A percentile compares a stretch with the other conserved stretches of the same genome.
phyloP scores from a whole-genome alignment of 2,113 vertebrate genomes.

The Ardeotis arabs region DNA sequence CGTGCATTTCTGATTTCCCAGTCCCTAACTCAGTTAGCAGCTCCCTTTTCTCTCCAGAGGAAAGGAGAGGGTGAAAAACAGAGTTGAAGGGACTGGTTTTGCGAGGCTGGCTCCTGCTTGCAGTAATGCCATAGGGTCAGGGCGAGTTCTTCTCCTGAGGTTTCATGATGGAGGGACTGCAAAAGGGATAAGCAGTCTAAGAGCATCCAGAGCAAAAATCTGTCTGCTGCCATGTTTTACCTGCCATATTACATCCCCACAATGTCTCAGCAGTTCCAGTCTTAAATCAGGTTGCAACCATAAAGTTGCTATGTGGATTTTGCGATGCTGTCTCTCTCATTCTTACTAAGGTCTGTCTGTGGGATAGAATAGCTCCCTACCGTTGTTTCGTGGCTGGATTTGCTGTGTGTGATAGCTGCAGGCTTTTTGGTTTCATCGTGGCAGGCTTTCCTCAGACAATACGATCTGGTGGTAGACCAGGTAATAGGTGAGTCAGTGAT shows the following conservation, averaged over 20 bases:
- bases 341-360: background rate
- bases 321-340: accelerated
- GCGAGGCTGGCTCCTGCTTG: accelerated
- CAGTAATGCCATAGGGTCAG: background rate
- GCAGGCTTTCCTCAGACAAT: background rate
- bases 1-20: background rate
- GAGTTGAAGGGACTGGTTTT: background rate
- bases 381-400: background rate
- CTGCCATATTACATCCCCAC: background rate
- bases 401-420: too few relatives aligned
- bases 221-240: background rate
- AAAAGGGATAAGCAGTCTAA: background rate
- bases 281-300: background rate
- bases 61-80: background rate
- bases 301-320: background rate
- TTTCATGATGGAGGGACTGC: background rate
- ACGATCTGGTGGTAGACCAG: accelerated
- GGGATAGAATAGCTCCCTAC: background rate
- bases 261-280: background rate
- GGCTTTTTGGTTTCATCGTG: background rate
- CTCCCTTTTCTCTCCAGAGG: background rate
- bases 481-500: background rate
- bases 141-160: background rate
- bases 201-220: background rate
- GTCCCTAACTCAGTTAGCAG: background rate